Base-by-base conservation (phyloP, 2,888 invertebrate genomes). In the Corbicula japonica region DNA sequence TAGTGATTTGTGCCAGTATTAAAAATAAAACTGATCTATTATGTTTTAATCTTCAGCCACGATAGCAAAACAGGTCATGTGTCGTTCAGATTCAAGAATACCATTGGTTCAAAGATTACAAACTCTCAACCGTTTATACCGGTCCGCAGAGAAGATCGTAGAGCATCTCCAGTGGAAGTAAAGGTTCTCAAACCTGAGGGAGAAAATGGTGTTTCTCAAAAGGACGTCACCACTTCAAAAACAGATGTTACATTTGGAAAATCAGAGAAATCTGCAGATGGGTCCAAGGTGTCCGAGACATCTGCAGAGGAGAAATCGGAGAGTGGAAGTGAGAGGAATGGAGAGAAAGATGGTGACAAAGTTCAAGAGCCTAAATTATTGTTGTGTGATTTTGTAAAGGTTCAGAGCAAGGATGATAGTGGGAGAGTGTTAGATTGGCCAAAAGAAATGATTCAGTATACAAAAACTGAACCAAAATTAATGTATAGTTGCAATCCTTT, bases 401-500 rank as follows among this genome's bases (percentile, higher is more conserved):
- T 91, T 23, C 80, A 82, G 44, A 87, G 90, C 71, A 90, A 88
- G 46, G 91, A 92, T 76, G 90, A 89, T n/a, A 80, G 85, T 76
- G 83, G 76, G 18, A 71, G 75, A 61, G 52, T 80, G 61, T 80
- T 91, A 62, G 89, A 91, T 54, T 93, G 93, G 93, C 93, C 93
- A 0, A 86, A 82, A 34, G 92, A 91, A 74, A 92, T 92, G 90
- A 84, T 93, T 21, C 87, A 88, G 69, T 87, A 89, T 61, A 92
- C 93, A 6, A 85, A 82, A 26, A 82, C 87, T 26, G 80, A 87
- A 38, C 92, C 92, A 2, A 70, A 71, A 5, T 75, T 93, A 12
- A 84, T 82, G 60, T 93, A 78, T 76, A 91, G 92, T 73, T 92
- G 92, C 84, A 92, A 93, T 82, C 92, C 92, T 6, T 85, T 93